These are phyloP conservation scores for Pseudoatta argentina DNA, from an alignment of 1,140 invertebrate genomes.

Conservation along the genomic window DNA sequence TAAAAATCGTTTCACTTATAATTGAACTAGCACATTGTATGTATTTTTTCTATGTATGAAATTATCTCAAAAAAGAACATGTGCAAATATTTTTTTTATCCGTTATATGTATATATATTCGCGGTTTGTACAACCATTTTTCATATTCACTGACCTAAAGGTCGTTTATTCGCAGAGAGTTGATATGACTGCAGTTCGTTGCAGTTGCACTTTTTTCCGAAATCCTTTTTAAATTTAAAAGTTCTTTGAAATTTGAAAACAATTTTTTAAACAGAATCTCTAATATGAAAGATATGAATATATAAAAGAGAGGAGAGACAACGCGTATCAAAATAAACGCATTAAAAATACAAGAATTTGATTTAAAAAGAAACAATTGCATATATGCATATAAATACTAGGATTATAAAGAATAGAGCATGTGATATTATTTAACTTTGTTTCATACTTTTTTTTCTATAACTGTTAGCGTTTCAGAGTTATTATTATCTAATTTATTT, in stretches of 20 bases:
- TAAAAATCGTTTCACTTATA: background rate
- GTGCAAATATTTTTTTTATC: conserved; percentile 21
- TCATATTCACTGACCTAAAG: conserved; percentile 22
- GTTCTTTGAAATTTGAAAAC: conserved; percentile 17
- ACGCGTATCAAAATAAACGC: background rate
- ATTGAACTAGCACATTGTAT: background rate
- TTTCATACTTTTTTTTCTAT: background rate
- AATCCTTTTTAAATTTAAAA: conserved; percentile 11
- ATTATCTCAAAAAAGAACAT: background rate
- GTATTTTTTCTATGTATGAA: background rate
- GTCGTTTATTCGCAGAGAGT: background rate
- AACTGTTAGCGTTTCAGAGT: background rate
- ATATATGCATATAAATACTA: background rate
- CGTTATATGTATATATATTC: background rate
- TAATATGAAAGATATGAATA: background rate
- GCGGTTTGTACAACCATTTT: conserved; percentile 13
- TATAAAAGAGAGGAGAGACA: background rate
- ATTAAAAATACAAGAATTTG: background rate
- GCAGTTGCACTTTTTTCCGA: background rate
- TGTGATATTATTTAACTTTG: background rate
- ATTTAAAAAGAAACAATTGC: background rate
- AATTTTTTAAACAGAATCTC: background rate
- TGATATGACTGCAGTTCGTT: background rate
- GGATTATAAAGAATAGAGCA: background rate
- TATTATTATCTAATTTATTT: background rate